Base-by-base conservation (phyloP, 2,797 vertebrate genomes). In the Epinephelus malabaricus region DNA sequence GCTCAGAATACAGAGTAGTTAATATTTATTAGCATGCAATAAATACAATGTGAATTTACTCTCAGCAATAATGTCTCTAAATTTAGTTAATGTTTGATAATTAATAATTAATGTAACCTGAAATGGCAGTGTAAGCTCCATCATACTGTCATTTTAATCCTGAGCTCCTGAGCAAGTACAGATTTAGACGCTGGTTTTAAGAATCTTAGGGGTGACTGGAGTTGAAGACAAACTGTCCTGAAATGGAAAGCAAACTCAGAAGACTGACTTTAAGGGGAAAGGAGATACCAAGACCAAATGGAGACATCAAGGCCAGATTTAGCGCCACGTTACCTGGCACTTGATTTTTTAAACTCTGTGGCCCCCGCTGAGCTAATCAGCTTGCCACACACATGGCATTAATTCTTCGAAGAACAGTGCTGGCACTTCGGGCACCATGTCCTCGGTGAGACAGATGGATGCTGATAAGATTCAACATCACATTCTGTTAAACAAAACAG, bases 311-410 rank as follows among this genome's bases (percentile, higher is more conserved):
- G 70, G 46, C 62, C 82, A 90, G 83, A 90, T 87, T 93, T 93
- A 90, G 76, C 66, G 15, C 40, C 54, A 78, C 19, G 63, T 90
- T 90, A 86, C 77, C 74, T 91, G 86, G 87, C 82, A 80, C 62
- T 67, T 81, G 63, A 81, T 89, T 83, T 91, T 73, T 89, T 89
- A 78, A 91, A 87, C 80, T 82, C 69, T 4, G 27, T 77, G 74
- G 72, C 63, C 81, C 40, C 17, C 14, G 59, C 74, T 64, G 73
- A 75, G 83, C 62, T 94, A 92, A 95, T 94, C 92, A 92, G 89
- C 91, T 94, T 93, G 89, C 69, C 73, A 83, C 79, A 87, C 71
- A 82, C 85, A 84, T 73, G 75, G 69, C 67, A 81, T 72, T 90
- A 86, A 90, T 79, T 89, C 77, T 81, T 58, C 66, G 38, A 73